Percentiles rank a stretch among this genome's conserved stretches.
Conservation (phyloP, 2,888 invertebrate species). For the Scotopteryx bipunctaria region DNA sequence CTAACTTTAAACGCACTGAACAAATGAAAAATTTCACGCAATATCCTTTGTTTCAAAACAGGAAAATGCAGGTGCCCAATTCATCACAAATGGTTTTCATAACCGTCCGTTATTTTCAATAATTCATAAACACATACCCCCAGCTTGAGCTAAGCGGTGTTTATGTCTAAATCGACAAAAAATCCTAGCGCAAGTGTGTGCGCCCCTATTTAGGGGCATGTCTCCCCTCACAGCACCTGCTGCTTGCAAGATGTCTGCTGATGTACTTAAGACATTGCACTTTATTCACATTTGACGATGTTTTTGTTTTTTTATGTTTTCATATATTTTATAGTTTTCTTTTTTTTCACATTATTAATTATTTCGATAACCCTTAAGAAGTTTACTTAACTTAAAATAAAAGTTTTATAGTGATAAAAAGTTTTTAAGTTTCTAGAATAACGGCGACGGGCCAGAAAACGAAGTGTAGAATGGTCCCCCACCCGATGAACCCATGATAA, state of each 20-base stretch:
- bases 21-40: not conserved
- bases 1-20: too few species aligned
- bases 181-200: conserved; percentile 50
- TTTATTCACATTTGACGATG: conserved; percentile 24
- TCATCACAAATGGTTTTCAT: conserved; percentile 28
- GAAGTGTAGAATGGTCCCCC: too few species aligned
- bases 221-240: conserved; percentile 57
- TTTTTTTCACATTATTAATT: too few species aligned
- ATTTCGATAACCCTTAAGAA: too few species aligned
- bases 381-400: too few species aligned
- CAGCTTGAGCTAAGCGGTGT: conserved; percentile 56
- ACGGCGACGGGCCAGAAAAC: too few species aligned
- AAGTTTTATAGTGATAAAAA: too few species aligned
- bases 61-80: conserved; percentile 14
- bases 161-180: conserved; percentile 71
- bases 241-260: conserved; percentile 54
- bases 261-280: conserved; percentile 54
- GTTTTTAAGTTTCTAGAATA: too few species aligned
- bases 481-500: too few species aligned
- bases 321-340: not conserved
- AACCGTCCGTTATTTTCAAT: conserved; percentile 35
- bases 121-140: conserved; percentile 46
- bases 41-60: not conserved
- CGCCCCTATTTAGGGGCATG: conserved; percentile 43
- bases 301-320: conserved; percentile 7